phyloP scores from a whole-genome alignment of 2,113 vertebrate genomes.

The Hippocampus guttulatus region DNA sequence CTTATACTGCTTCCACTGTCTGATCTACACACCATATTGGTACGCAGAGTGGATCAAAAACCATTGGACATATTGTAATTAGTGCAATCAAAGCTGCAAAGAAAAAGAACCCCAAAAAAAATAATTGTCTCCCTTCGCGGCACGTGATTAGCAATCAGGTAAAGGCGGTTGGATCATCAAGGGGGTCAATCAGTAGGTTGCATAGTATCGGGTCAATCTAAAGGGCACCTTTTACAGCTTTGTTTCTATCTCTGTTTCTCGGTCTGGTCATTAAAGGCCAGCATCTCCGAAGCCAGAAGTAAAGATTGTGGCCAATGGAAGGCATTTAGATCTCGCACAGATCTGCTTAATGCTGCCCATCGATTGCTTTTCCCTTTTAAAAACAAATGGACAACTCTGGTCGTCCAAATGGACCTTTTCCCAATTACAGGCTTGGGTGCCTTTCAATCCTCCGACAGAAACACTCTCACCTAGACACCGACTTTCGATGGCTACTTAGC shows the following conservation, averaged over 20 bases:
- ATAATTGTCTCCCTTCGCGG: neutral
- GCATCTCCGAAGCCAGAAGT: conserved; percentile 72
- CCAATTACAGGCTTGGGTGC: conserved; percentile 72
- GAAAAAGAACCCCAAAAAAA: conserved; percentile 2
- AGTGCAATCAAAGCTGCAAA: conserved; percentile 27
- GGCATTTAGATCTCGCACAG: conserved; percentile 77
- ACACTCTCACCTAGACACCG: conserved; percentile 36
- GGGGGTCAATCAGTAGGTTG: conserved; percentile 17
- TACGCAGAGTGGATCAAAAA: conserved; percentile 37
- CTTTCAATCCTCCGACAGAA: conserved; percentile 61
- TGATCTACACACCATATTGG: conserved; percentile 18
- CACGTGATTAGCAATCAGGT: conserved; percentile 27
- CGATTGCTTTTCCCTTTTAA: conserved; percentile 67
- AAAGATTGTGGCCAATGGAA: conserved; percentile 58
- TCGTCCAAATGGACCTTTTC: conserved; percentile 71
- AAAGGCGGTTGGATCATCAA: conserved; percentile 8
- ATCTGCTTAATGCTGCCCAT: conserved; percentile 72
- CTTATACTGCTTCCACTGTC: conserved; percentile 19
- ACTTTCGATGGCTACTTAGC: conserved; percentile 54
- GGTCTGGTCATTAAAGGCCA: conserved; percentile 67
- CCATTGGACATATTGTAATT: conserved; percentile 44
- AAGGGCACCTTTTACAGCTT: conserved; percentile 53
- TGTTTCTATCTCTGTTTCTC: conserved; percentile 47
- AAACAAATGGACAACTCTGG: conserved; percentile 73
- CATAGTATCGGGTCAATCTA: conserved; percentile 44